phyloP scores from a whole-genome alignment of 2,888 invertebrate species.

The Tachina fera region DNA sequence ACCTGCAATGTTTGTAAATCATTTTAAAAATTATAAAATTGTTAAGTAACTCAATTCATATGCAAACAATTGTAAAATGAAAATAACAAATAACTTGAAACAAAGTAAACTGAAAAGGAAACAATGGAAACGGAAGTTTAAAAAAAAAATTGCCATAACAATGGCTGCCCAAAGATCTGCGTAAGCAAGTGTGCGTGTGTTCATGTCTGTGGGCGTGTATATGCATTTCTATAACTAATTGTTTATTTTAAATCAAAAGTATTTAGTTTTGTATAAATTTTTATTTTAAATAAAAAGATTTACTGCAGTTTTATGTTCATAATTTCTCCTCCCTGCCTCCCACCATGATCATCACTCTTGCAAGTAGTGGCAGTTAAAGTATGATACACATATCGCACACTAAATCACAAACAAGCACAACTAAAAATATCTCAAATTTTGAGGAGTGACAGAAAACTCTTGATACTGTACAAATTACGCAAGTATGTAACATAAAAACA shows the following conservation, averaged over 20 bases:
- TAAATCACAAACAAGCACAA: too few relatives aligned
- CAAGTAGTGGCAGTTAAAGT: not conserved
- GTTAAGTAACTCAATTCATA: conserved; percentile 63
- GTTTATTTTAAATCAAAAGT: conserved; percentile 24
- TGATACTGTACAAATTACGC: too few relatives aligned
- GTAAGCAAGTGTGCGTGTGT: not conserved
- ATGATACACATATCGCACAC: too few relatives aligned
- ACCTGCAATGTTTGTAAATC: conserved; percentile 19
- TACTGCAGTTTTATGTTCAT: conserved; percentile 13
- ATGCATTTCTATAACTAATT: not conserved
- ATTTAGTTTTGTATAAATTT: not conserved
- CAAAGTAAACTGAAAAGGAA: conserved; percentile 3
- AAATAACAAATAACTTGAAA: conserved; percentile 28
- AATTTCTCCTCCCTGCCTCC: not conserved
- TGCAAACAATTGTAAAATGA: conserved; percentile 53
- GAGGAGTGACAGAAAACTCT: too few relatives aligned
- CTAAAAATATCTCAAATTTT: too few relatives aligned
- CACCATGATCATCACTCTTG: not conserved
- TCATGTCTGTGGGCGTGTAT: conserved; percentile 17
- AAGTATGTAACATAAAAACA: too few relatives aligned
- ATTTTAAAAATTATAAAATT: conserved; percentile 49
- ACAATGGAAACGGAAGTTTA: conserved; percentile 57
- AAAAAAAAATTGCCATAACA: conserved; percentile 22
- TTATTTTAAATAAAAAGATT: conserved; percentile 17
- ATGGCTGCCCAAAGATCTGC: not conserved